phyloP scores from a whole-genome alignment of 2,113 vertebrate genomes.

The Himantopus leucocephalus region DNA sequence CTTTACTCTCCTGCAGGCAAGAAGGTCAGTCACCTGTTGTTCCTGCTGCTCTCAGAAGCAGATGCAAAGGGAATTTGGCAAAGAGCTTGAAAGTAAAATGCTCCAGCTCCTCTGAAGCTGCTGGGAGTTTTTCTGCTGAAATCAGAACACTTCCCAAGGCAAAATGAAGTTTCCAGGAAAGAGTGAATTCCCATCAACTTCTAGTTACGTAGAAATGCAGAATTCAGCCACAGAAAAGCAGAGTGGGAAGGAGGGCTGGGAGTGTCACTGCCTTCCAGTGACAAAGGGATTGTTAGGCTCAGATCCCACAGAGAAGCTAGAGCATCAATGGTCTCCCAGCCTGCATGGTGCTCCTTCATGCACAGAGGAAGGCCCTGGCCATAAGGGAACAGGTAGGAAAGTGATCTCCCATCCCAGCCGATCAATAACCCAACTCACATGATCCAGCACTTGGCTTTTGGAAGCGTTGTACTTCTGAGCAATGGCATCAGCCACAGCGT shows the following conservation, averaged over 20 bases:
- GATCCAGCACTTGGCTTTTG: constrained; percentile 94
- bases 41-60: not conserved
- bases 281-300: not conserved
- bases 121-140: not conserved
- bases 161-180: not conserved
- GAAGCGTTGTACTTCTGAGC: constrained; percentile 92
- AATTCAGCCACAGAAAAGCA: not conserved
- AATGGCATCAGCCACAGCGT: constrained; percentile 89
- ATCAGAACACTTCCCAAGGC: not conserved
- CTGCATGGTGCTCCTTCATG: accelerated
- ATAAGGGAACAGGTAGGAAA: not conserved
- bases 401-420: not conserved
- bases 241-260: not conserved
- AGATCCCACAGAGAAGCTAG: not conserved
- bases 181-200: not conserved
- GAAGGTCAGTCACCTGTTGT: not conserved
- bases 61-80: not conserved
- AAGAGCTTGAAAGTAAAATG: not conserved
- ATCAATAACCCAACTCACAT: constrained; percentile 77
- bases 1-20: constrained; percentile 82
- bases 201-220: not conserved
- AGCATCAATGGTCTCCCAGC: not conserved
- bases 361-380: not conserved
- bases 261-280: not conserved
- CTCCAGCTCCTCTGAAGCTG: not conserved